Evolutionary conservation across 35 echinoderm and acorn worm genomes (phyloP).

Genomic region (Apostichopus parvimensis): DNA sequence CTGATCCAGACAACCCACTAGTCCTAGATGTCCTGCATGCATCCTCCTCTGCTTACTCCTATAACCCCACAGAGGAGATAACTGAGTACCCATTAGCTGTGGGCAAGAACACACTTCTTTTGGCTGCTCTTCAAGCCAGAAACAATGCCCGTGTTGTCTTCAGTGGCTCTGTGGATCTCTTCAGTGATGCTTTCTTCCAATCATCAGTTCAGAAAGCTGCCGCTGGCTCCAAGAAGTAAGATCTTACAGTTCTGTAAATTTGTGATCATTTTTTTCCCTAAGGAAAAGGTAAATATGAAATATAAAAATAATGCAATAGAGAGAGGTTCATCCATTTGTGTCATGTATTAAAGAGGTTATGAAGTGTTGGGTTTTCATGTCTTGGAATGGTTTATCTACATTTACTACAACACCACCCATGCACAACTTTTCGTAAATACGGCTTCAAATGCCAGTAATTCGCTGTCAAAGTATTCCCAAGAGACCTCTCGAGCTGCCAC

Average conservation of each 20-base stretch:
- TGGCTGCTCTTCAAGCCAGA: conserved; percentile 88
- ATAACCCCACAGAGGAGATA: conserved; percentile 75
- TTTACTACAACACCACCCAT: no score
- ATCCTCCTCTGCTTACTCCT: conserved; percentile 83
- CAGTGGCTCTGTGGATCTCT: conserved; percentile 91
- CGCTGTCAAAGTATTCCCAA: no score
- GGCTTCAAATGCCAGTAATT: no score
- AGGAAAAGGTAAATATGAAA: no score
- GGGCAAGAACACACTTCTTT: conserved; percentile 89
- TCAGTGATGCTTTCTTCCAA: conserved; percentile 93
- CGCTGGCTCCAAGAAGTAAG: conserved; percentile 76
- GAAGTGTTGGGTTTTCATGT: no score
- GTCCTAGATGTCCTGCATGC: conserved; percentile 87
- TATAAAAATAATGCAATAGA: no score
- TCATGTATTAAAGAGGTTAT: no score
- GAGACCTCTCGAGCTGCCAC: no score
- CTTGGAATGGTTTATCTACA: no score
- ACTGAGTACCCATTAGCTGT: conserved; percentile 88
- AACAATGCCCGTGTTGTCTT: conserved; percentile 96
- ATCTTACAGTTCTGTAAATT: background rate
- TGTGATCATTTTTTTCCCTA: background rate
- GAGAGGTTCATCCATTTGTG: no score
- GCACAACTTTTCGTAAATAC: no score
- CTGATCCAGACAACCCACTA: conserved; percentile 87
- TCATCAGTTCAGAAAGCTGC: conserved; percentile 83